Percentiles rank a stretch among this genome's conserved stretches.
phyloP scores from a whole-genome alignment of 2,113 vertebrate species.

The Podarcis muralis region DNA sequence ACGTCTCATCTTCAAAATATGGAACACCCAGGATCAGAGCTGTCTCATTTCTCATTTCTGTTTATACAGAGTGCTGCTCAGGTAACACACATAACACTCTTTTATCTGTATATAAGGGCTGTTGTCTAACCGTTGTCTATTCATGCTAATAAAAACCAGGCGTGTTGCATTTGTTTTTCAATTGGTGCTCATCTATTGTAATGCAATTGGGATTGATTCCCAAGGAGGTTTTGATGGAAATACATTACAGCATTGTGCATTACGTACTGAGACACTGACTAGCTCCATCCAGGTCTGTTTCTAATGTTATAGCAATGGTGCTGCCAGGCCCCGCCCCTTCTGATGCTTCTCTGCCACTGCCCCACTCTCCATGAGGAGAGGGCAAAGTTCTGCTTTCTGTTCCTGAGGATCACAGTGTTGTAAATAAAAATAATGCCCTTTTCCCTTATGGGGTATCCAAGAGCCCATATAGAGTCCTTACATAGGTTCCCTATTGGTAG shows the following conservation, averaged over 20 bases:
- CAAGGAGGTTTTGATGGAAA: not conserved
- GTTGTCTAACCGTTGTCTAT: not conserved
- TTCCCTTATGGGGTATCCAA: no score
- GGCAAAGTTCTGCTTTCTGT: not conserved
- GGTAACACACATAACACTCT: not conserved
- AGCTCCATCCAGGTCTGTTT: not conserved
- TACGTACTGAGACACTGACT: not conserved
- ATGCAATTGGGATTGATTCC: not conserved
- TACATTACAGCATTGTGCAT: not conserved
- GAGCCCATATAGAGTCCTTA: no score
- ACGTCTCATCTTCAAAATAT: slow-evolving; percentile 13
- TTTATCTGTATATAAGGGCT: not conserved
- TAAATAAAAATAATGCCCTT: no score
- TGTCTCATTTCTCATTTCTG: not conserved
- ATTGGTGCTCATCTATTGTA: not conserved
- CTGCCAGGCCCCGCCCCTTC: not conserved
- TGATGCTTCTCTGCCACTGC: not conserved
- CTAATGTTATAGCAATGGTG: no score
- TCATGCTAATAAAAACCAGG: slow-evolving; percentile 3
- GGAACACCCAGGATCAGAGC: not conserved
- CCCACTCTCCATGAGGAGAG: not conserved
- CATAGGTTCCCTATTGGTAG: no score
- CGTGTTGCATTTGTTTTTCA: not conserved
- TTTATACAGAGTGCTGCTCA: not conserved
- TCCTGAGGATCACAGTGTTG: not conserved